Percentiles rank a stretch among this genome's conserved stretches.
Conservation (phyloP, 2,113 vertebrate genomes). For the Corvus cornix region DNA sequence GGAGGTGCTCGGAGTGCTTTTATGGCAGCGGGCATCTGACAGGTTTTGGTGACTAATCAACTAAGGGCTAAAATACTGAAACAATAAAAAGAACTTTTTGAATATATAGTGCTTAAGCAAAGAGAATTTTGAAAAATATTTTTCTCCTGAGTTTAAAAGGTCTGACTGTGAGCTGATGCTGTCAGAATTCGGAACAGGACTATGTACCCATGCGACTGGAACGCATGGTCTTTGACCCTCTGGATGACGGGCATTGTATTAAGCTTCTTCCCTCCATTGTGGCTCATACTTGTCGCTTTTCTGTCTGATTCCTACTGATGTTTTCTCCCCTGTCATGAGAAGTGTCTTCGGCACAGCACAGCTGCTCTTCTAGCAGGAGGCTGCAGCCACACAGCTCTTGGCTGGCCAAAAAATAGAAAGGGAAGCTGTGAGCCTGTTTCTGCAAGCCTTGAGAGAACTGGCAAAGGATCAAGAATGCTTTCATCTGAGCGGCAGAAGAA, state of each 20-base stretch:
- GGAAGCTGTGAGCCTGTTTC: conserved; percentile 37
- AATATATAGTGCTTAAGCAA: conserved; percentile 24
- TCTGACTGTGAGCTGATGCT: conserved; percentile 1
- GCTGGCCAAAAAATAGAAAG: not conserved
- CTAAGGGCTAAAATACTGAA: conserved; percentile 69
- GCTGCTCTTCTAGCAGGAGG: conserved; percentile 23
- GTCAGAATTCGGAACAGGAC: conserved; percentile 8
- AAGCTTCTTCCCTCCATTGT: not conserved
- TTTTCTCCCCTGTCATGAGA: not conserved
- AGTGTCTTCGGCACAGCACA: not conserved
- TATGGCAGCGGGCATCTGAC: not conserved
- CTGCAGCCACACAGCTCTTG: not conserved
- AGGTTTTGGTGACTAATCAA: conserved; percentile 56
- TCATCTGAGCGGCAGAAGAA: conserved; percentile 23
- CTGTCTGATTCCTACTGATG: not conserved
- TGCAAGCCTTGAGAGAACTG: conserved; percentile 47
- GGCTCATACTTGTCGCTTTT: not conserved
- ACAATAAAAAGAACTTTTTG: conserved; percentile 28
- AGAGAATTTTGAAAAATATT: conserved; percentile 35
- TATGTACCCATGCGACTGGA: not conserved
- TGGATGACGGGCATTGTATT: not conserved
- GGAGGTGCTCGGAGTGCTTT: not conserved
- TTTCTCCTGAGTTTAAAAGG: not conserved
- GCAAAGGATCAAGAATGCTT: conserved; percentile 43
- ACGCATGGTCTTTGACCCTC: not conserved